Evolutionary conservation across 53 echinoderm and acorn worm genomes (phyloP), one percentile per base, ranked within the genome.

Genomic region (Antedon mediterranea): DNA sequence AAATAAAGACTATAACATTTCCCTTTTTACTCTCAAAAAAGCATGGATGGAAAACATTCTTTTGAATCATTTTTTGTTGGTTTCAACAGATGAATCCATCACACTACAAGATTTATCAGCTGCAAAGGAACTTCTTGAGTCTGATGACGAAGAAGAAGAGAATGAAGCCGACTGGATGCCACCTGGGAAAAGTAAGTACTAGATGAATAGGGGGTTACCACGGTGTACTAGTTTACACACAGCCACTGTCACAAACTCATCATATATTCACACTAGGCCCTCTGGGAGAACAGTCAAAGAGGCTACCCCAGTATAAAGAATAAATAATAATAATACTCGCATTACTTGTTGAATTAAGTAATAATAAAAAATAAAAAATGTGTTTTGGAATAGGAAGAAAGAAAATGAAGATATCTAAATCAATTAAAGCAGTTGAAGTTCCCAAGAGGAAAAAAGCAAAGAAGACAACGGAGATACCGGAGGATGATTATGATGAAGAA

Each of bases 101-200:
- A 57, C 57, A 57, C 57, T 57, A 2, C 57, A 57, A 57, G 57
- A 57, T 3, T 18, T 57, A 20, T 13, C 57, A 18, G 57, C 2
- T 15, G 57, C 57, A 11, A 57, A 57, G 23, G 57, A 11, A 2
- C 57, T 57, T 8, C 57, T 57, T 9, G 57, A 57, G 3, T 57
- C 57, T 23, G 78, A 78, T 34, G 86, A 86, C 11, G 80, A 80
- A 29, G 78, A 78, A 28, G 76, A 79, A 14, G 71, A 77, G 28
- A 74, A 82, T 28, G 86, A 86, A 31, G 81, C 81, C 32, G 86
- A 86, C 26, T 86, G 86, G 86, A 72, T 73, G 26, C 86, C 86
- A 7, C 57, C 57, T 57, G 57, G 57, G 57, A 57, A 57, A 57
- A 57, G 57, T 57, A 23, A 57, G 57, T 57, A 37, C 37, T 37